Conservation (phyloP, 2,888 invertebrate genomes). For the Caenorhabditis zanzibari region DNA sequence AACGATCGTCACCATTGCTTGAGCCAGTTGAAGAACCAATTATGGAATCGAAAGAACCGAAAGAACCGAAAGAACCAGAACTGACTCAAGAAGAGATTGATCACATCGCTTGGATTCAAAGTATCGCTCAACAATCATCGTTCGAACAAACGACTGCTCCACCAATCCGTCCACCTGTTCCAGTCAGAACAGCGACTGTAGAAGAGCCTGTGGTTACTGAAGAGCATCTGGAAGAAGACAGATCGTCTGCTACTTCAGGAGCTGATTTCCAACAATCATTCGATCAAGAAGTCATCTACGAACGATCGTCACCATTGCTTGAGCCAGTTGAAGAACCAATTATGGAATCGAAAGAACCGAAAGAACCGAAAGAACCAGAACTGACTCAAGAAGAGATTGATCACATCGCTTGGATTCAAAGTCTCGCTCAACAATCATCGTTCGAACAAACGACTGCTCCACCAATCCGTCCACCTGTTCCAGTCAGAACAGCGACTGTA, state of each 20-base stretch:
- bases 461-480: conserved; percentile 1
- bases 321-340: neutral
- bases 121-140: neutral
- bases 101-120: neutral
- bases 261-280: conserved; percentile 65
- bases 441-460: conserved; percentile 17
- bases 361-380: conserved; percentile 37
- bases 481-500: conserved; percentile 1
- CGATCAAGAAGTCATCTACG: conserved; percentile 36
- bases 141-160: conserved; percentile 5
- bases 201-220: neutral
- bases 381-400: conserved; percentile 66
- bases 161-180: neutral
- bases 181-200: neutral
- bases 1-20: neutral
- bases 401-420: conserved; percentile 67
- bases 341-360: too few species aligned
- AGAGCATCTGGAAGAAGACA: neutral
- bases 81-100: neutral
- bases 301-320: neutral
- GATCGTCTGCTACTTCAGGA: conserved; percentile 37
- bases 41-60: too few species aligned
- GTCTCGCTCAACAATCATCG: conserved; percentile 53
- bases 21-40: neutral
- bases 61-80: neutral